These are phyloP conservation scores for Felis chaus DNA, from an alignment of 2,113 vertebrate genomes.

Conservation along the genomic window DNA sequence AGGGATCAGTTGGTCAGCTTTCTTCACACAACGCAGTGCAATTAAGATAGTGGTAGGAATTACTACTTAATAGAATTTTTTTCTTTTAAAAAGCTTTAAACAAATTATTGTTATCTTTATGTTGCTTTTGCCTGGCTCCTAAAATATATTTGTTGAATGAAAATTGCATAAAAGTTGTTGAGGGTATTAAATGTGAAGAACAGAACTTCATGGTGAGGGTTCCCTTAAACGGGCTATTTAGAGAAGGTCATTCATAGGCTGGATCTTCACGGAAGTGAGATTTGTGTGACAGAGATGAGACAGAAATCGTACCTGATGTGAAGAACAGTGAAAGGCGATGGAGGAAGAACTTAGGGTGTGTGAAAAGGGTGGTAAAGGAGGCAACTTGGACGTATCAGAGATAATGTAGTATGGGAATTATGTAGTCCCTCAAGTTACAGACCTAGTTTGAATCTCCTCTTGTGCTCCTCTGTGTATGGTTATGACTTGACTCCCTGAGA, in stretches of 20 bases:
- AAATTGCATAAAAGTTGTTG: not conserved
- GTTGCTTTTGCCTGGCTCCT: not conserved
- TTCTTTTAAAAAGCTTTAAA: conserved; percentile 14
- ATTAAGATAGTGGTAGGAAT: not conserved
- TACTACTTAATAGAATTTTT: not conserved
- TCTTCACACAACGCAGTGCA: not conserved
- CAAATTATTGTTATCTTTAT: not conserved
- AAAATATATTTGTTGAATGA: not conserved
- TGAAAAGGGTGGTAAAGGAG: not conserved
- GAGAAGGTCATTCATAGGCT: not conserved
- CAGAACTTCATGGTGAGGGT: not conserved
- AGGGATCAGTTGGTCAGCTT: not conserved
- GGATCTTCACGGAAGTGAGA: not conserved
- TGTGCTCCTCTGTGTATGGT: not conserved
- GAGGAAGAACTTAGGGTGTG: not conserved
- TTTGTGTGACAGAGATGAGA: not conserved
- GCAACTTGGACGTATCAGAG: not conserved
- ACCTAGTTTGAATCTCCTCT: not conserved
- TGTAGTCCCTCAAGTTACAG: not conserved
- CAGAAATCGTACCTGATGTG: not conserved
- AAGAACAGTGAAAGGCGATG: not conserved
- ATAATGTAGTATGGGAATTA: not conserved
- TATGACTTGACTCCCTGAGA: not conserved
- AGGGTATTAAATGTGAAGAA: not conserved
- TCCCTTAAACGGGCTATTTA: not conserved